These are phyloP conservation scores for Acipenser transmontanus DNA, from an alignment of 2,797 vertebrate species.

Conservation along the genomic window DNA sequence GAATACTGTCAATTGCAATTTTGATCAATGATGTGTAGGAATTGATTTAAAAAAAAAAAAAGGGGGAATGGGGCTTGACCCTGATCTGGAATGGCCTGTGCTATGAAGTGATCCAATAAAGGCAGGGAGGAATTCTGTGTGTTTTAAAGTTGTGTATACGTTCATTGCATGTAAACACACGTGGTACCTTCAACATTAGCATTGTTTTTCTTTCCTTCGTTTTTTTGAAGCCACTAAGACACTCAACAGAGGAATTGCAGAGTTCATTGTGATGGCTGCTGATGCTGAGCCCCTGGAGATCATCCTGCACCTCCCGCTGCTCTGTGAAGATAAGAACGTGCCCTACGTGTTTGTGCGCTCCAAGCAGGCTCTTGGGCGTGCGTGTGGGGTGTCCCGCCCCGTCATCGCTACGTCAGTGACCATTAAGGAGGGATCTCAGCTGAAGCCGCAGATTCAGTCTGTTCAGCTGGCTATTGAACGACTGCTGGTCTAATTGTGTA, in stretches of 20 bases:
- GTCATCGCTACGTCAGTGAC: slow-evolving; percentile 93
- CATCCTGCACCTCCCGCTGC: slow-evolving; percentile 87
- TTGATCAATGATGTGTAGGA: too few species aligned
- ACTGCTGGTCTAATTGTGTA: slow-evolving; percentile 73
- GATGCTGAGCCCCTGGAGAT: slow-evolving; percentile 94
- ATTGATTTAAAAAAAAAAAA: too few species aligned
- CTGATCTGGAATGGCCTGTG: too few species aligned
- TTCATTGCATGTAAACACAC: too few species aligned
- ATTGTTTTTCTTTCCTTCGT: too few species aligned
- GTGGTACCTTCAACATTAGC: too few species aligned
- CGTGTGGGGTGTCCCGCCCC: slow-evolving; percentile 87
- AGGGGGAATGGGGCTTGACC: too few species aligned
- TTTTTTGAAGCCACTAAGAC: slow-evolving; percentile 82
- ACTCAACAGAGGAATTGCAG: slow-evolving; percentile 87
- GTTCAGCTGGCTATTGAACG: slow-evolving; percentile 90
- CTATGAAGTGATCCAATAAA: too few species aligned
- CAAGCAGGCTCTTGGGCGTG: slow-evolving; percentile 89
- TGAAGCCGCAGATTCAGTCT: slow-evolving; percentile 93
- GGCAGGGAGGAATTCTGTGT: too few species aligned
- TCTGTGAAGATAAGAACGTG: slow-evolving; percentile 94
- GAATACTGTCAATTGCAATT: too few species aligned
- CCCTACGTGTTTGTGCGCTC: slow-evolving; percentile 94
- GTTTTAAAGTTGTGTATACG: too few species aligned
- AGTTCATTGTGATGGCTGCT: slow-evolving; percentile 97
- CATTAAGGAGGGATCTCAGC: slow-evolving; percentile 94